Percentiles rank a stretch among this genome's conserved stretches.
Conservation (phyloP, 1,140 invertebrate genomes). For the Leptopilina clavipes region DNA sequence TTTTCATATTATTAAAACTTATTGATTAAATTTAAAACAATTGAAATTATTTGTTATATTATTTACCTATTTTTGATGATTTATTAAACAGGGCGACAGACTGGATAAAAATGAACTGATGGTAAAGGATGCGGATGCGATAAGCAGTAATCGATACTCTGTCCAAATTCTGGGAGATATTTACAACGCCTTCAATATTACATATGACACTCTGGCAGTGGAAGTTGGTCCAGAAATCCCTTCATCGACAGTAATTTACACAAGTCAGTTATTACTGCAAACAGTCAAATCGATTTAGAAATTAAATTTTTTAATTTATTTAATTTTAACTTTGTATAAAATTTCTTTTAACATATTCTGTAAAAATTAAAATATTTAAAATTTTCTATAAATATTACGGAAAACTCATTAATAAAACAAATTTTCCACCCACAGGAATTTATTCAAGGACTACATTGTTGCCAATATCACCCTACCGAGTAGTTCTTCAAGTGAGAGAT, state of each 20-base stretch:
- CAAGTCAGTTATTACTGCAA: conserved; percentile 57
- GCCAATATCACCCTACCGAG: conserved; percentile 70
- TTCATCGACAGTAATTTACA: conserved; percentile 63
- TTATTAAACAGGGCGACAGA: conserved; percentile 59
- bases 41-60: background rate
- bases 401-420: too few relatives aligned
- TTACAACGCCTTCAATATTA: conserved; percentile 65
- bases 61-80: conserved; percentile 6
- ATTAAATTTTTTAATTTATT: too few relatives aligned
- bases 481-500: conserved; percentile 69
- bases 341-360: too few relatives aligned
- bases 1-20: too few relatives aligned
- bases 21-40: too few relatives aligned
- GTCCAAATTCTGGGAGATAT: conserved; percentile 63
- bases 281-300: background rate
- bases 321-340: too few relatives aligned
- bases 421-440: conserved; percentile 57
- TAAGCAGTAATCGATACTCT: conserved; percentile 61
- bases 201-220: conserved; percentile 60
- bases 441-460: conserved; percentile 64
- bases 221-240: conserved; percentile 55
- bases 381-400: too few relatives aligned
- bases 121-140: conserved; percentile 65
- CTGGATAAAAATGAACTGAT: conserved; percentile 66
- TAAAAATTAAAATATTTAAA: too few relatives aligned